Conservation (phyloP, 2,888 invertebrate species). For the Drosophila pseudotakahashii region DNA sequence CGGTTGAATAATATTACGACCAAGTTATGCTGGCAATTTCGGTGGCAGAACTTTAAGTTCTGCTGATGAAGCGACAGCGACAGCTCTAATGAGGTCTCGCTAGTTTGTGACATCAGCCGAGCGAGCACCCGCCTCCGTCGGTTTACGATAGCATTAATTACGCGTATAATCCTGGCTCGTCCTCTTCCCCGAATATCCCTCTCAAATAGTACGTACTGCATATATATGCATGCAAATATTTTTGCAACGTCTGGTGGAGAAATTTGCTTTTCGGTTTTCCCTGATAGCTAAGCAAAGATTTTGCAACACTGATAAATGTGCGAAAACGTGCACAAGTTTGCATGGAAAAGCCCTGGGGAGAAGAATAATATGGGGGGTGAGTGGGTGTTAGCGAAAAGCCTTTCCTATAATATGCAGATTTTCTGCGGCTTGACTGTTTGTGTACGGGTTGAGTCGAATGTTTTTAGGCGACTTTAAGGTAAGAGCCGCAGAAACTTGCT, state of each 20-base stretch:
- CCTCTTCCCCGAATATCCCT: slow-evolving; percentile 2
- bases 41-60: slow-evolving; percentile 37
- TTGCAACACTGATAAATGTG: slow-evolving; percentile 63
- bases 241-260: slow-evolving; percentile 29
- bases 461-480: slow-evolving; percentile 45
- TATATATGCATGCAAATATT: slow-evolving; percentile 57
- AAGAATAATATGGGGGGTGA: slow-evolving; percentile 10
- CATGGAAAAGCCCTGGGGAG: slow-evolving; percentile 18
- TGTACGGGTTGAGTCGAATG: slow-evolving; percentile 51
- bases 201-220: background rate
- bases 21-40: slow-evolving; percentile 38
- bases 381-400: slow-evolving; percentile 11
- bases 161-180: slow-evolving; percentile 33
- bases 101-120: background rate
- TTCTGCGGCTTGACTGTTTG: slow-evolving; percentile 51
- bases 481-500: slow-evolving; percentile 32
- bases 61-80: slow-evolving; percentile 42
- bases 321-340: slow-evolving; percentile 73
- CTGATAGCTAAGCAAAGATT: slow-evolving; percentile 59
- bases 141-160: slow-evolving; percentile 41
- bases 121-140: background rate
- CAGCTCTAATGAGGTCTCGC: slow-evolving; percentile 31
- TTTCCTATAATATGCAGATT: slow-evolving; percentile 63
- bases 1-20: slow-evolving; percentile 17
- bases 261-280: slow-evolving; percentile 41